Percentiles rank a stretch among this genome's conserved stretches.
These are phyloP conservation scores for Drosophila cardini DNA, from an alignment of 1,140 invertebrate genomes.

Conservation along the genomic window DNA sequence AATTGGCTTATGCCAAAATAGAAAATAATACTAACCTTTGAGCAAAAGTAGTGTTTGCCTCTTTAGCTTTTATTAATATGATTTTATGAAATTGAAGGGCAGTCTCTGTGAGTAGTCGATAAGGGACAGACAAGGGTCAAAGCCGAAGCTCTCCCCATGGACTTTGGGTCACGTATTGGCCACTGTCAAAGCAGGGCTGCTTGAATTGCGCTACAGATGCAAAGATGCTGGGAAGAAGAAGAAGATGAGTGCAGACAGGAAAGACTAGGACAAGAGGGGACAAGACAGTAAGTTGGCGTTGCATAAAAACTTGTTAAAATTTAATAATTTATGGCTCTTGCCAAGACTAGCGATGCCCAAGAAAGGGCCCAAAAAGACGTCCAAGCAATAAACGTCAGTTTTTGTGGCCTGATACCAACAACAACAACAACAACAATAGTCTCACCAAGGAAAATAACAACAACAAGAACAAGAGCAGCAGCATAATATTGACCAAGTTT, in stretches of 20 bases:
- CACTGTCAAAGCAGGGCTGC: conserved; percentile 65
- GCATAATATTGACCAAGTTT: conserved; percentile 77
- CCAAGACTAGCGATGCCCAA: conserved; percentile 42
- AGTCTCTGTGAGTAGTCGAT: conserved; percentile 36
- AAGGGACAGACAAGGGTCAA: conserved; percentile 22
- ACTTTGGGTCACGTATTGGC: conserved; percentile 59
- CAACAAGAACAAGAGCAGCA: conserved; percentile 17
- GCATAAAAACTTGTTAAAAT: conserved; percentile 83
- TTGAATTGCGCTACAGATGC: conserved; percentile 49
- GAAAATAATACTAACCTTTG: not conserved
- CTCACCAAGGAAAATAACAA: not conserved
- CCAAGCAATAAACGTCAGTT: conserved; percentile 77
- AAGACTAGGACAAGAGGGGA: conserved; percentile 23
- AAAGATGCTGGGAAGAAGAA: conserved; percentile 31
- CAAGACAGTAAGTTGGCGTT: conserved; percentile 64
- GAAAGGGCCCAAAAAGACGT: conserved; percentile 2
- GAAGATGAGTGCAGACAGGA: conserved; percentile 12
- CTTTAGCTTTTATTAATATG: conserved; percentile 64
- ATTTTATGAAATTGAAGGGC: conserved; percentile 63
- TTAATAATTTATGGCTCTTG: conserved; percentile 79
- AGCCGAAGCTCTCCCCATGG: conserved; percentile 11
- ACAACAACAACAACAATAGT: not conserved
- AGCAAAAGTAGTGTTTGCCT: not conserved
- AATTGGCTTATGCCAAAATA: not conserved
- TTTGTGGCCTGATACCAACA: conserved; percentile 45